Evolutionary conservation across 2,113 vertebrate species (phyloP).

Genomic region (Mastomys coucha): DNA sequence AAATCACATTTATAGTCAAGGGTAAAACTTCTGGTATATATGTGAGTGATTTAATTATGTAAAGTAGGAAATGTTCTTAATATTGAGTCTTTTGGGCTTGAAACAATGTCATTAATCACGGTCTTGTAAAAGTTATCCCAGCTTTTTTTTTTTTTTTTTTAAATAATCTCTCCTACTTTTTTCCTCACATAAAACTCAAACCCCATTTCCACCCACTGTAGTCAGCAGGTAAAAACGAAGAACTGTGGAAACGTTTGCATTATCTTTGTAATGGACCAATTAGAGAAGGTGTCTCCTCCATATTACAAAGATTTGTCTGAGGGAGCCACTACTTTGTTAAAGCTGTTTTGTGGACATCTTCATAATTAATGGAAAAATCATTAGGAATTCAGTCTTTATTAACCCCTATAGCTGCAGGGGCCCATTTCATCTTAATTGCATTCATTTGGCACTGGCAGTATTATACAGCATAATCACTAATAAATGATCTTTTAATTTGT

Average conservation of each 20-base stretch:
- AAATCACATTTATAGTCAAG: conserved; percentile 50
- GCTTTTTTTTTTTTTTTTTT: no score
- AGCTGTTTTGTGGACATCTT: conserved; percentile 91
- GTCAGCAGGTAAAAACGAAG: conserved; percentile 79
- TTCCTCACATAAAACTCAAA: conserved; percentile 48
- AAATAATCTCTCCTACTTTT: background rate
- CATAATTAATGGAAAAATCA: conserved; percentile 93
- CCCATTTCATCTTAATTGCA: conserved; percentile 93
- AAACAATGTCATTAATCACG: conserved; percentile 72
- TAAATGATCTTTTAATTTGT: conserved; percentile 93
- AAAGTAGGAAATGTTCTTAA: conserved; percentile 73
- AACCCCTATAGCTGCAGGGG: conserved; percentile 92
- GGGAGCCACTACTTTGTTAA: conserved; percentile 90
- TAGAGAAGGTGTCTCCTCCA: conserved; percentile 87
- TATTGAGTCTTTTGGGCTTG: conserved; percentile 69
- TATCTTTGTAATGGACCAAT: conserved; percentile 87
- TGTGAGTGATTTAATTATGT: conserved; percentile 34
- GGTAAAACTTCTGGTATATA: conserved; percentile 29
- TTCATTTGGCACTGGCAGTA: conserved; percentile 91
- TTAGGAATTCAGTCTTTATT: conserved; percentile 91
- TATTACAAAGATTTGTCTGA: conserved; percentile 89
- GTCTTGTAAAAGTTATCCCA: conserved; percentile 69
- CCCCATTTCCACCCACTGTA: conserved; percentile 65
- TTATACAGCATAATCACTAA: conserved; percentile 91
- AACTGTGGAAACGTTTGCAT: conserved; percentile 86